phyloP scores from a whole-genome alignment of 1,140 invertebrate genomes.

The Diplogasteroides magnus region DNA sequence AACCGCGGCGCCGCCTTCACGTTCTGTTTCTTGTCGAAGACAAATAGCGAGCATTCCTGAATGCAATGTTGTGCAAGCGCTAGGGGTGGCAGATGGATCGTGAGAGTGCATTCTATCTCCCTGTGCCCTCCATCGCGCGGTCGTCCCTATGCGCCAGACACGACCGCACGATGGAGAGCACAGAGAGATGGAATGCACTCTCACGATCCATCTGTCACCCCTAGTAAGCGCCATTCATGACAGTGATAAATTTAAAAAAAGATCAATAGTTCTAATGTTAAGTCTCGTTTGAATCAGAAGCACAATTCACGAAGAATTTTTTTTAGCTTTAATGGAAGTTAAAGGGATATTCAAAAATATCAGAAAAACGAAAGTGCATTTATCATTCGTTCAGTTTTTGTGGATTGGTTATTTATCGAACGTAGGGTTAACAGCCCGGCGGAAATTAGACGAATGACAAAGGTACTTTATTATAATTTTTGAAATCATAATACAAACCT shows the following conservation, averaged over 20 bases:
- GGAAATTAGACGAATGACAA: background rate
- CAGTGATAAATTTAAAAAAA: too few relatives aligned
- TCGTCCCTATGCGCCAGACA: background rate
- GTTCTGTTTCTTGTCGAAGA: constrained; percentile 58
- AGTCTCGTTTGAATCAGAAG: too few relatives aligned
- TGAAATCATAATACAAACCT: constrained; percentile 20
- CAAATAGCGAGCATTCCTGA: constrained; percentile 57
- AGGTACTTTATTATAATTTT: constrained; percentile 6
- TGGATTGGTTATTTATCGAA: constrained; percentile 13
- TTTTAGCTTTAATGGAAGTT: too few relatives aligned
- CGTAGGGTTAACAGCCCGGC: constrained; percentile 2
- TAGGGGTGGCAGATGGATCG: background rate
- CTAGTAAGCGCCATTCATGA: background rate
- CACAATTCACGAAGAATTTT: too few relatives aligned
- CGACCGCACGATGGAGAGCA: too few relatives aligned
- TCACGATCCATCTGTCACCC: background rate
- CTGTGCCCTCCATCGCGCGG: background rate
- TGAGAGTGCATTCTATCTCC: background rate
- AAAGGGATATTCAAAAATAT: constrained; percentile 1
- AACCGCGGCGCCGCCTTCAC: constrained; percentile 45
- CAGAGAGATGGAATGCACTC: background rate
- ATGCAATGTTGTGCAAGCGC: constrained; percentile 8
- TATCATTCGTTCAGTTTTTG: constrained; percentile 10
- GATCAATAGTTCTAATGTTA: too few relatives aligned
- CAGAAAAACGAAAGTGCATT: constrained; percentile 6